These are phyloP conservation scores for Drosophila santomea DNA, from an alignment of 1,140 invertebrate genomes.

Conservation along the genomic window DNA sequence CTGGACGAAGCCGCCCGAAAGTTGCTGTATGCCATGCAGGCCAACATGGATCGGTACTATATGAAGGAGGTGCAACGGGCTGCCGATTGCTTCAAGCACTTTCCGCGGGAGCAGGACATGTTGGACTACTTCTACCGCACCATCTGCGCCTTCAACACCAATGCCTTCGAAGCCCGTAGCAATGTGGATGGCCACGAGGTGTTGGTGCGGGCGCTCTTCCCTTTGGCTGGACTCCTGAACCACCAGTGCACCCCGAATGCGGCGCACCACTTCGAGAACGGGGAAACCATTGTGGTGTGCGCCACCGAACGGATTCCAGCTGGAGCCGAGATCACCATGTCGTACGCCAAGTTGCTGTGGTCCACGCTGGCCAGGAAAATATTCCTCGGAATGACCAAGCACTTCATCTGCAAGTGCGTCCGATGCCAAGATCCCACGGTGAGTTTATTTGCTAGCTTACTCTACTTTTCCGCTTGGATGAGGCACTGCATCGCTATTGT, in stretches of 20 bases:
- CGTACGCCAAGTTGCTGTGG: constrained; percentile 91
- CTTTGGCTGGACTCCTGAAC: constrained; percentile 90
- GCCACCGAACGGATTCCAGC: constrained; percentile 87
- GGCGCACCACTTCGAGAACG: constrained; percentile 87
- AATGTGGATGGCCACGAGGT: constrained; percentile 85
- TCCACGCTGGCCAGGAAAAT: constrained; percentile 88
- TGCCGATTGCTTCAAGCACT: constrained; percentile 86
- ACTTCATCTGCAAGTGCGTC: constrained; percentile 90
- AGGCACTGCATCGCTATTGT: constrained; percentile 17
- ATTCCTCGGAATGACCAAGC: constrained; percentile 89
- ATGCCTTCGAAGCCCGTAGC: constrained; percentile 90
- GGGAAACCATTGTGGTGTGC: constrained; percentile 87
- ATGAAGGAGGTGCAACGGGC: constrained; percentile 87
- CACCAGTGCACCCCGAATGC: constrained; percentile 92
- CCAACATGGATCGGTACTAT: constrained; percentile 86
- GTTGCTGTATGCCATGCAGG: constrained; percentile 87
- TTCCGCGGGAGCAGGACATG: constrained; percentile 87
- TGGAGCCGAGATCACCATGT: constrained; percentile 89
- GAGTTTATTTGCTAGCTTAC: constrained; percentile 52
- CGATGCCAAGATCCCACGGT: constrained; percentile 90
- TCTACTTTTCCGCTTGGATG: neutral
- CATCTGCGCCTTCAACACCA: constrained; percentile 89
- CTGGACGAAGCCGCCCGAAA: constrained; percentile 86
- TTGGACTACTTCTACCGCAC: constrained; percentile 85
- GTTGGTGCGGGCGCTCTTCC: constrained; percentile 89